phyloP scores from a whole-genome alignment of 2,113 vertebrate species.

The Pongo pygmaeus region DNA sequence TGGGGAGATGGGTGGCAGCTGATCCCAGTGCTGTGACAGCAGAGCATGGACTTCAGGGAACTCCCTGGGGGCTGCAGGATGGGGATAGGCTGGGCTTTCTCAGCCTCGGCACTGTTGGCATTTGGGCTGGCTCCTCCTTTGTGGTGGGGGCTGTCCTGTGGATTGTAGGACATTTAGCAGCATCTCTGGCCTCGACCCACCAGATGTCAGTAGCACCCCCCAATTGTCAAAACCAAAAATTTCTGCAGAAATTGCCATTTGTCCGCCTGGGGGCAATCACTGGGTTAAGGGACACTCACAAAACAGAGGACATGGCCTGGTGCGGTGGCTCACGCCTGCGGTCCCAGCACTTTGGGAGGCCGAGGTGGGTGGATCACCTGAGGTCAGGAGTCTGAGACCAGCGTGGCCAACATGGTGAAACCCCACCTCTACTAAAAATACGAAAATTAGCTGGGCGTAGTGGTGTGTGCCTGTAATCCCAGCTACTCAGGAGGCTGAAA shows the following conservation, averaged over 20 bases:
- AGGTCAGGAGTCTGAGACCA: too few species aligned
- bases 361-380: too few species aligned
- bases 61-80: background rate
- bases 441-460: too few species aligned
- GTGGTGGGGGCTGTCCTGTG: too few species aligned
- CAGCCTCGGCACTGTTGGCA: background rate
- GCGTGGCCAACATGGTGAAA: too few species aligned
- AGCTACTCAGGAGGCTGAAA: too few species aligned
- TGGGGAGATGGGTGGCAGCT: background rate
- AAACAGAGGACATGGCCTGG: background rate
- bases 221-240: background rate
- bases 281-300: background rate
- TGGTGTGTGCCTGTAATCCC: too few species aligned
- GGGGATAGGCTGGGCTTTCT: background rate
- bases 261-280: background rate
- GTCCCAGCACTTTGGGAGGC: too few species aligned
- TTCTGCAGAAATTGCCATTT: background rate
- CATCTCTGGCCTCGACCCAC: background rate
- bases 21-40: background rate
- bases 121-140: background rate
- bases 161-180: accelerated
- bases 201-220: background rate
- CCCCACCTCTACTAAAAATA: too few species aligned
- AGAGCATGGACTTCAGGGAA: background rate
- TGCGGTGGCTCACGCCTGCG: too few species aligned